phyloP scores from a whole-genome alignment of 1,140 invertebrate species.

The Branchinecta lynchi region DNA sequence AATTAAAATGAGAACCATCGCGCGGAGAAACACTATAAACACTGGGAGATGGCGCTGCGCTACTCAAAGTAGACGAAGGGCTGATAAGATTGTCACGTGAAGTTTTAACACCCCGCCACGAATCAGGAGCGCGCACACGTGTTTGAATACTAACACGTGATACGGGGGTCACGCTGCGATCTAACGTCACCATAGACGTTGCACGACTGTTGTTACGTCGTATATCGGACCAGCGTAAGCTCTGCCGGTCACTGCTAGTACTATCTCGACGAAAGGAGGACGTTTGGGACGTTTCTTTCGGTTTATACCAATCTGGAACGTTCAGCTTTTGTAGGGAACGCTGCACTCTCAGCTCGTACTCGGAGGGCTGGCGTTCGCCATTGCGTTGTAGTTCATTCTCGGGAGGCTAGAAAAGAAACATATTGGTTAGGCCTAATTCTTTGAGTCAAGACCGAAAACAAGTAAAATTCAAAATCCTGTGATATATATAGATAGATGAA shows the following conservation, averaged over 20 bases:
- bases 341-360: conserved; percentile 80
- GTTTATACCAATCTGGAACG: conserved; percentile 84
- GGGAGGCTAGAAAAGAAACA: conserved; percentile 49
- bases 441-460: too few species aligned
- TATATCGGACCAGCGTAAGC: conserved; percentile 25
- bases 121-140: conserved; percentile 17
- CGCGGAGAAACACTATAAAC: conserved; percentile 21
- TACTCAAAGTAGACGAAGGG: conserved; percentile 16
- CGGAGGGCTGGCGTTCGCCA: conserved; percentile 58
- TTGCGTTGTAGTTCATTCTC: conserved; percentile 78
- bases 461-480: too few species aligned
- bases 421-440: too few species aligned
- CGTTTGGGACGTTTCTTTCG: conserved; percentile 19
- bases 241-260: conserved; percentile 30
- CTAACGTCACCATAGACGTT: conserved; percentile 17
- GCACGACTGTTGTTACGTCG: conserved; percentile 15
- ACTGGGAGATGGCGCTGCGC: conserved; percentile 18
- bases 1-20: conserved; percentile 19
- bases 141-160: conserved; percentile 20
- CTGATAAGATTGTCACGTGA: too few species aligned
- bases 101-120: too few species aligned
- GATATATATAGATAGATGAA: too few species aligned
- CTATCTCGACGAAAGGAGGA: too few species aligned
- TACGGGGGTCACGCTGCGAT: neutral
- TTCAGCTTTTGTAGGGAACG: conserved; percentile 79